phyloP scores from a whole-genome alignment of 2,113 vertebrate genomes.

The Coptodon bakossiorum region DNA sequence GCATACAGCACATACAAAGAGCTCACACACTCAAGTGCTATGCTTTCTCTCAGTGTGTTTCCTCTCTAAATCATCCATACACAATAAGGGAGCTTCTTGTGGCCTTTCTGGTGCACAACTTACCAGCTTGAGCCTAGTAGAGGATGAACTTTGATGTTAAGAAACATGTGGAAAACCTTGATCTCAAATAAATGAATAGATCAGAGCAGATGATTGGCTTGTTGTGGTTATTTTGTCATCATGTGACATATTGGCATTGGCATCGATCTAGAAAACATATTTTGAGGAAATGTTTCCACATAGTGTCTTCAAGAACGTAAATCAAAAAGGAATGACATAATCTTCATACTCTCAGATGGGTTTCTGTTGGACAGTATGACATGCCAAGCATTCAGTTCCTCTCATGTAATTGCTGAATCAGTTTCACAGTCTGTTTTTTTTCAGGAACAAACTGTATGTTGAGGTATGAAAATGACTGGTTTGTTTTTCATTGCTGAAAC shows the following conservation, averaged over 20 bases:
- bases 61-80: background rate
- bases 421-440: background rate
- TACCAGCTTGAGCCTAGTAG: background rate
- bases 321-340: background rate
- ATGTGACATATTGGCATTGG: background rate
- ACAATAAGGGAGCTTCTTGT: background rate
- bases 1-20: background rate
- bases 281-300: background rate
- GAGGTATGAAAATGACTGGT: slow-evolving; percentile 8
- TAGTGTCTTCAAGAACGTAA: background rate
- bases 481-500: background rate
- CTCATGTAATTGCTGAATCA: background rate
- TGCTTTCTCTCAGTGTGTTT: background rate
- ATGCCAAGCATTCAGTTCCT: slow-evolving; percentile 17
- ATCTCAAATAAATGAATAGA: slow-evolving; percentile 33
- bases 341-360: background rate
- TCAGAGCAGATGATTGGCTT: slow-evolving; percentile 7
- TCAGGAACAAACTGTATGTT: background rate
- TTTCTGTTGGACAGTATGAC: background rate
- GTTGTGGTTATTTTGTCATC: slow-evolving; percentile 10
- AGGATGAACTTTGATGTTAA: slow-evolving; percentile 1
- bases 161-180: slow-evolving; percentile 57
- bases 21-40: background rate
- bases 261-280: background rate
- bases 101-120: background rate